Base-by-base conservation (phyloP, 2,113 vertebrate genomes). In the Pollachius pollachius region DNA sequence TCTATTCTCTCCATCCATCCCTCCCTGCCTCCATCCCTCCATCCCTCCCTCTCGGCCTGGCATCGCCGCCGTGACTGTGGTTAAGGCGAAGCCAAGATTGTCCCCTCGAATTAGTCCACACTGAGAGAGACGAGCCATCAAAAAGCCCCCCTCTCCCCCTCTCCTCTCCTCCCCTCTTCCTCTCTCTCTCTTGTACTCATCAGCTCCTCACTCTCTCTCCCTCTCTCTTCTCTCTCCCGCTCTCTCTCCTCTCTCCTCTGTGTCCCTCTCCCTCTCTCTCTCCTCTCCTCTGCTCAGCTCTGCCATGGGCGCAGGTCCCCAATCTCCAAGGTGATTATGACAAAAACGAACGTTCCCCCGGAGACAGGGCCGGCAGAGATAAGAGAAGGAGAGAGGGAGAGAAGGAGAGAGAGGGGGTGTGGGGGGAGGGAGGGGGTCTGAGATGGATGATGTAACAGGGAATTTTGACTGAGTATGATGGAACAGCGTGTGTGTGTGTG, bases 301-400 rank as follows among this genome's bases (percentile, higher is more conserved):
- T 83, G 84, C 82, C 84, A 86, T 87, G 85, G 87, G 89, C 87
- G 83, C 85, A 79, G 81, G 85, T 86, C 90, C 85, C 87, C 90
- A 90, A 89, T 90, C 91, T 90, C 89, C 81, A 86, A 88, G 89
- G 88, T 89, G 91, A 91, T 91, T 91, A 90, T 89, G 89, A 89
- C 83, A 88, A 83, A 91, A 90, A 88, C 56, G 77, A 89, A 84
- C 80, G 78, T 82, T 79, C 87, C 87, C 85, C 89, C 74, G 83
- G 88, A 90, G 87, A 88, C 78, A 68, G 77, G 77, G 82, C 79
- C 84, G 77, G 77, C 71, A 79, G 79, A 90, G 90, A 90, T 89
- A 89, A 87, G 83, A 81, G 69, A 86, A 82, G 81, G 76, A 80
- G 82, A 84, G 74, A 78, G 81, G 68, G 76, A 81, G 71, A 68